Base-by-base conservation (phyloP, 2,113 vertebrate genomes). In the Spilogale gracilis region DNA sequence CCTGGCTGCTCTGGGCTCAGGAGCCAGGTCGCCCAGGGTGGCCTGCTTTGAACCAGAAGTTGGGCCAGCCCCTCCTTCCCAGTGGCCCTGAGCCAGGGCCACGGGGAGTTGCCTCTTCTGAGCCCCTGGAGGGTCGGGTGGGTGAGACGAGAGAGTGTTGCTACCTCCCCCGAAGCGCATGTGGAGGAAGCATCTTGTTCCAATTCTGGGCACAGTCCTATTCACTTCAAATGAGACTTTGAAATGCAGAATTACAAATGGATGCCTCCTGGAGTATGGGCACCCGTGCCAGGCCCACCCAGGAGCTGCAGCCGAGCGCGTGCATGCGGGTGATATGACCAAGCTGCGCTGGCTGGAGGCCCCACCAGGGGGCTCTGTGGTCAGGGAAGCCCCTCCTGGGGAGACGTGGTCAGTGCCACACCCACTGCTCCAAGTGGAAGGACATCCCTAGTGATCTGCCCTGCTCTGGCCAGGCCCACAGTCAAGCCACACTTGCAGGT, bases 141-240 rank as follows among this genome's bases (percentile, higher is more conserved):
- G 48, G 65, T 12, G 2, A 43, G 69, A 38, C 0, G 1, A 89
- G 65, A 89, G 65, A 27, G 50, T 69, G 87, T 89, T 21, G 20
- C 8, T 43, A 50, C 45, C 58, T 82, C 81, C 80, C 38, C 9
- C 0, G 10, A 94, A 96, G 92, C 54, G 61, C 93, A 92, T 83
- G 54, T 89, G 95, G 90, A 50, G 38, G 43, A 48, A 65, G 74
- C 92, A 76, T 87, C 79, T 96, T 96, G 93, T 86, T 98, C 79
- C 74, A 89, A 54, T 92, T 89, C 79, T 92, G 92, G 94, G 79
- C 52, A 3, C n/a, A 76, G 83, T 58, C 74, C 25, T 48, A 83
- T 20, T 94, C 13, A 60, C 67, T 93, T 74, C 92, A 95, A 92
- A 93, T 58, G 78, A 63, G 60, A 30, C 94, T 95, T 2, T 93